Conservation (phyloP, 1,140 invertebrate genomes). For the Papilio aristodemus region DNA sequence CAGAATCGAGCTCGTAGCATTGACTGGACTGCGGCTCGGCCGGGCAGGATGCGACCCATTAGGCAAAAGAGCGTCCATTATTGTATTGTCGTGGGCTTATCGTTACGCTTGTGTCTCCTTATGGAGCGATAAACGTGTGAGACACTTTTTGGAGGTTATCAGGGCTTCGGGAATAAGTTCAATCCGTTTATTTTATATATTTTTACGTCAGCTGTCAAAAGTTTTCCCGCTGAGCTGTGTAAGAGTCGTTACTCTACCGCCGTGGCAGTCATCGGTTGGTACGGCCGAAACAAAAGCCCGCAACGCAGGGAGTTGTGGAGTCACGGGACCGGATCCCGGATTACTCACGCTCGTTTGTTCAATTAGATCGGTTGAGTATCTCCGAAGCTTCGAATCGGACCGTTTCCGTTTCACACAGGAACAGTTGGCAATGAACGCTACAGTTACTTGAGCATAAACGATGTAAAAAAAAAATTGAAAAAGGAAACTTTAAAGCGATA, state of each 20-base stretch:
- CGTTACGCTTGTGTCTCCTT: conserved; percentile 65
- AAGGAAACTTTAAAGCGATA: background rate
- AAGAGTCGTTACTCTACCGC: background rate
- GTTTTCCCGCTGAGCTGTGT: background rate
- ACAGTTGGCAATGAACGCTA: conserved; percentile 38
- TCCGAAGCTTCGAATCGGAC: conserved; percentile 58
- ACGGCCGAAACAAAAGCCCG: conserved; percentile 32
- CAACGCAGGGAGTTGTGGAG: conserved; percentile 48
- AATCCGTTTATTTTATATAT: conserved; percentile 30
- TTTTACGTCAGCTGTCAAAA: background rate
- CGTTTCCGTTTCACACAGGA: conserved; percentile 70
- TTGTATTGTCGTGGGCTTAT: conserved; percentile 77
- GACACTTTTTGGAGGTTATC: conserved; percentile 39
- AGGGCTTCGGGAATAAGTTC: conserved; percentile 19
- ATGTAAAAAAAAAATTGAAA: background rate
- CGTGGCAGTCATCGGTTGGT: conserved; percentile 16
- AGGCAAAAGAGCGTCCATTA: conserved; percentile 74
- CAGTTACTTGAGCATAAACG: conserved; percentile 7
- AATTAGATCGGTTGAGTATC: conserved; percentile 67
- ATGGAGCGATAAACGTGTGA: conserved; percentile 55
- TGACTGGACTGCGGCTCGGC: conserved; percentile 68
- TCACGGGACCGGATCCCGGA: conserved; percentile 68
- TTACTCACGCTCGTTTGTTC: conserved; percentile 71
- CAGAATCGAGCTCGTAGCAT: conserved; percentile 64
- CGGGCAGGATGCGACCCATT: conserved; percentile 73